Evolutionary conservation across 2,113 vertebrate species (phyloP).

Genomic region (Scatophagus argus): DNA sequence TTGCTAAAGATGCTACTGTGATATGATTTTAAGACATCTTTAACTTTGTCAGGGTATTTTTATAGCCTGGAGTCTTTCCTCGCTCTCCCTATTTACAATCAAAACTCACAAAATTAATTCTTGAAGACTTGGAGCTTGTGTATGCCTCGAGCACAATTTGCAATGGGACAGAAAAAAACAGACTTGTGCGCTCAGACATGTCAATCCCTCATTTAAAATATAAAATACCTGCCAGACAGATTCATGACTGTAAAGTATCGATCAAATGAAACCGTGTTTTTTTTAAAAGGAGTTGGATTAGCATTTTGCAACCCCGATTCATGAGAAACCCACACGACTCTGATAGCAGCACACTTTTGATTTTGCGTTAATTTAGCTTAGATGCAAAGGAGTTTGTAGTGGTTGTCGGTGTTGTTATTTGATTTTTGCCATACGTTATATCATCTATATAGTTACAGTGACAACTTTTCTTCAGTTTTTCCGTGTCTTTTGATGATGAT

Average conservation of each 20-base stretch:
- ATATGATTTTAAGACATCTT: constrained; percentile 51
- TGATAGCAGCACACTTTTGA: too few relatives aligned
- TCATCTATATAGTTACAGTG: too few relatives aligned
- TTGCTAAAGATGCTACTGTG: constrained; percentile 43
- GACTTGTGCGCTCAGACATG: constrained; percentile 9
- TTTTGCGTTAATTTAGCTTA: too few relatives aligned
- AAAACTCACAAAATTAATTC: constrained; percentile 58
- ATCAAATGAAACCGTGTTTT: neutral
- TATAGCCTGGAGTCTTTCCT: constrained; percentile 17
- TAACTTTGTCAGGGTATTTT: constrained; percentile 41
- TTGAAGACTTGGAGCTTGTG: constrained; percentile 41
- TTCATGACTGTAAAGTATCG: constrained; percentile 13
- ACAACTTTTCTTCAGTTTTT: too few relatives aligned
- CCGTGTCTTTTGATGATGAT: too few relatives aligned
- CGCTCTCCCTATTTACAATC: constrained; percentile 49
- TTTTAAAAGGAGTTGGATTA: constrained; percentile 1
- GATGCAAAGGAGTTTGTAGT: too few relatives aligned
- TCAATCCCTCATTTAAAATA: constrained; percentile 34
- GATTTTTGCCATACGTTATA: too few relatives aligned
- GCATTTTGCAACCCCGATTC: too few relatives aligned
- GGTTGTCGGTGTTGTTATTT: too few relatives aligned
- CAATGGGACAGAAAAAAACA: constrained; percentile 34
- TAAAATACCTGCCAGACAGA: constrained; percentile 19
- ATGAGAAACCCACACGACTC: too few relatives aligned
- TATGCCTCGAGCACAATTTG: constrained; percentile 41